phyloP scores from a whole-genome alignment of 2,113 vertebrate genomes.

The Etia nguti region DNA sequence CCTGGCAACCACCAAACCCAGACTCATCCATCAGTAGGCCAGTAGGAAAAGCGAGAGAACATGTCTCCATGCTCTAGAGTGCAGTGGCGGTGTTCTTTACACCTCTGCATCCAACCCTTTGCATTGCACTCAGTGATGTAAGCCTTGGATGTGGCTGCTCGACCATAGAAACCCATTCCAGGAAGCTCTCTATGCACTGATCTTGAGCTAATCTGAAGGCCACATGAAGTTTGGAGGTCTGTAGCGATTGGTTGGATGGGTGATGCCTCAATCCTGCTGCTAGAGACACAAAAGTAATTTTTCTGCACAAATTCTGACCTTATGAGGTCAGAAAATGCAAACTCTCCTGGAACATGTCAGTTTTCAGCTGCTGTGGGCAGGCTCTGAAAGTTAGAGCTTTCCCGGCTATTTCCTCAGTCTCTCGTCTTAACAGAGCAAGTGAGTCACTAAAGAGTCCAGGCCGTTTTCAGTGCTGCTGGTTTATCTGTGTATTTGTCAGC shows the following conservation, averaged over 20 bases:
- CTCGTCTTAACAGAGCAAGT: background rate
- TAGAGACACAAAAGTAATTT: background rate
- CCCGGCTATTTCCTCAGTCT: background rate
- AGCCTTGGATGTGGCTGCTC: background rate
- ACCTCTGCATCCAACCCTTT: background rate
- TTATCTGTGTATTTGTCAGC: background rate
- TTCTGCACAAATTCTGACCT: fast-evolving
- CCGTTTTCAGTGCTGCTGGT: background rate
- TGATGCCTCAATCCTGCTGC: background rate
- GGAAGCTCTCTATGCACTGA: background rate
- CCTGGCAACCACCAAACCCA: background rate
- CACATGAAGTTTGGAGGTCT: background rate
- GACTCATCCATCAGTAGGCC: background rate
- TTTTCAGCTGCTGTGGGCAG: background rate
- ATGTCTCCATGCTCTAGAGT: background rate
- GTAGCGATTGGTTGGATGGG: background rate
- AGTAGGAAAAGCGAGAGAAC: fast-evolving
- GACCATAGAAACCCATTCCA: background rate
- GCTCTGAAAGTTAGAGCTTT: background rate
- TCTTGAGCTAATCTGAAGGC: background rate
- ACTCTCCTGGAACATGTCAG: background rate
- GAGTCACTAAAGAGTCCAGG: background rate
- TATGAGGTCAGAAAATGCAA: background rate
- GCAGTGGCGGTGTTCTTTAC: background rate
- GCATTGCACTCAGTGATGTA: background rate